phyloP scores from a whole-genome alignment of 2,888 invertebrate species.

The Netelia inedita region DNA sequence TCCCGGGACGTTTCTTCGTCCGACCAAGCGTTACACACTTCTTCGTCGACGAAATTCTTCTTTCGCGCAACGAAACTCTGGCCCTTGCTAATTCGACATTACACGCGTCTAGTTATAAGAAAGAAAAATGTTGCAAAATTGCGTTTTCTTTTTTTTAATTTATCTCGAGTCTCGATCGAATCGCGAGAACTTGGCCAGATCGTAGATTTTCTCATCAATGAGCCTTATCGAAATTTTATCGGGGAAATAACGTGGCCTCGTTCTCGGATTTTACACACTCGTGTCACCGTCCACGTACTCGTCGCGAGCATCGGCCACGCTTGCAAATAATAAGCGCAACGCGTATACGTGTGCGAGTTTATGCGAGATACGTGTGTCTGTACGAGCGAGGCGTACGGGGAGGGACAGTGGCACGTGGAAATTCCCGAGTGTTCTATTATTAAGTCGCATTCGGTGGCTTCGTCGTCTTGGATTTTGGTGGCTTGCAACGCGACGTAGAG shows the following conservation, averaged over 20 bases:
- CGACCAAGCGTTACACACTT: neutral
- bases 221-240: neutral
- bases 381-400: conserved; percentile 37
- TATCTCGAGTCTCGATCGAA: no score
- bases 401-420: conserved; percentile 67
- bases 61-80: no score
- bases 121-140: no score
- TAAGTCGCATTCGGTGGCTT: conserved; percentile 67
- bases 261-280: neutral
- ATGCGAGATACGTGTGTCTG: conserved; percentile 16
- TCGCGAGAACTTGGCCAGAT: neutral
- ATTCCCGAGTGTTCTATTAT: conserved; percentile 68
- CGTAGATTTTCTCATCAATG: neutral
- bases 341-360: neutral
- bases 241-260: neutral
- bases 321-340: neutral
- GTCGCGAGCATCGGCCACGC: neutral
- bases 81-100: no score
- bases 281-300: neutral
- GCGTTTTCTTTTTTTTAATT: no score
- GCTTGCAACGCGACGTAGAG: conserved; percentile 31
- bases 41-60: neutral
- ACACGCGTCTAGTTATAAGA: no score
- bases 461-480: conserved; percentile 65
- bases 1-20: no score